Conservation (phyloP, 2,888 invertebrate species). For the Ephialtes manifestator region DNA sequence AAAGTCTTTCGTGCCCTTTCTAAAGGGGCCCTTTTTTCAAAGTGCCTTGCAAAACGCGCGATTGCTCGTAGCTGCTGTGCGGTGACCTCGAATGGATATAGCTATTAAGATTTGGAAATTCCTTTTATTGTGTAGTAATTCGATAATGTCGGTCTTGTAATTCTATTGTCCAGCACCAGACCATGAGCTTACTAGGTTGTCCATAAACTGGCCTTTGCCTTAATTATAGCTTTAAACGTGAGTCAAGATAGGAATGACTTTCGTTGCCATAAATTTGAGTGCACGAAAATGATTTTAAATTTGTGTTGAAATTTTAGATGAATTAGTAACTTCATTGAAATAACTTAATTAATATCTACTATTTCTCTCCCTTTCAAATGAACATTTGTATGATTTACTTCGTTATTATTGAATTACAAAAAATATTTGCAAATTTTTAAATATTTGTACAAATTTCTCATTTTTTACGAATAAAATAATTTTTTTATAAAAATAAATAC, state of each 20-base stretch:
- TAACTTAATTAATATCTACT: too few species aligned
- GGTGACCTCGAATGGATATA: background rate
- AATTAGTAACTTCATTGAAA: background rate
- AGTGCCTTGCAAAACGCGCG: slow-evolving; percentile 9
- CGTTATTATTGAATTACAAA: too few species aligned
- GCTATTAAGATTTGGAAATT: background rate
- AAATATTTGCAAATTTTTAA: too few species aligned
- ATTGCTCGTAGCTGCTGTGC: background rate
- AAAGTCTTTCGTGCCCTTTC: background rate
- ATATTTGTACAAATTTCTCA: too few species aligned
- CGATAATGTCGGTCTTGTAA: background rate
- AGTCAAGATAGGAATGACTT: background rate
- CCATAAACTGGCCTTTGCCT: background rate
- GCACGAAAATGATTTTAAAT: background rate
- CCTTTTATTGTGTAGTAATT: background rate
- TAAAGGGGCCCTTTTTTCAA: background rate
- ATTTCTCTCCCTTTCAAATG: too few species aligned
- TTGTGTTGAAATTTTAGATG: too few species aligned
- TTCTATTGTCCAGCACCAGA: background rate
- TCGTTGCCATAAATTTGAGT: background rate
- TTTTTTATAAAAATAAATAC: too few species aligned
- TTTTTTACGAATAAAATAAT: too few species aligned
- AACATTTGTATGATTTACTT: too few species aligned
- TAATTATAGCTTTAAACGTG: background rate
- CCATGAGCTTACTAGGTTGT: background rate